Evolutionary conservation across 2,888 invertebrate genomes (phyloP), one percentile per base, ranked within the genome.

Genomic region (Cyaniris semiargus): DNA sequence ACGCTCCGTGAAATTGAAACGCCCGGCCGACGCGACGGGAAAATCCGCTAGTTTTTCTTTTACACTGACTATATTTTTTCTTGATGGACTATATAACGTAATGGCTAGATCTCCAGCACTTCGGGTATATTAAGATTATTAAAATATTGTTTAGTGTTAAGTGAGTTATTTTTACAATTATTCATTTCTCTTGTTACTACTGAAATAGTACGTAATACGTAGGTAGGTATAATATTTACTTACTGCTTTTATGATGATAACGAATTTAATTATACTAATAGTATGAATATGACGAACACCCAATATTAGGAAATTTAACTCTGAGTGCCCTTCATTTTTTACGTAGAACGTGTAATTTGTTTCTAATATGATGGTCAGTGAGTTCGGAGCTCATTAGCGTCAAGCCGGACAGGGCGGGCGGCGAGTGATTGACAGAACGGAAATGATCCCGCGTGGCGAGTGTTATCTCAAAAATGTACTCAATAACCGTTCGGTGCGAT

Each of bases 1-100:
- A 92, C 90, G 90, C 89, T 87, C 91, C 93, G 93, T 93, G 92
- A 93, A 93, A 93, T 93, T 93, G 92, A 91, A 92, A 92, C 90
- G 88, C 90, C 82, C 82, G 87, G 86, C 79, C 78, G 53, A 58
- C 78, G 66, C 66, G 7, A 27, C 79, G 78, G 76, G 58, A 58
- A 77, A 79, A 79, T 79, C 78, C 76, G 75, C 72, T 77, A 72
- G 76, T 77, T 72, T 77, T 21, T 34, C 71, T 71, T 58, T 58
- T 71, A 76, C 56, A 71, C 48, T 48, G 72, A 72, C 72, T 44
- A 72, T 44, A 23, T 72, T 72, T 48, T 74, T 48, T 18, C 71
- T 72, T 53, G 53, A 53, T 48, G 48, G 74, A 27, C 48, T 74
- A 74, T 27, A 53, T 31, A 74, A 48, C 13, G 8, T 74, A 53